These are phyloP conservation scores for Amphiprion clarkii DNA, from an alignment of 2,797 vertebrate genomes.

Conservation along the genomic window DNA sequence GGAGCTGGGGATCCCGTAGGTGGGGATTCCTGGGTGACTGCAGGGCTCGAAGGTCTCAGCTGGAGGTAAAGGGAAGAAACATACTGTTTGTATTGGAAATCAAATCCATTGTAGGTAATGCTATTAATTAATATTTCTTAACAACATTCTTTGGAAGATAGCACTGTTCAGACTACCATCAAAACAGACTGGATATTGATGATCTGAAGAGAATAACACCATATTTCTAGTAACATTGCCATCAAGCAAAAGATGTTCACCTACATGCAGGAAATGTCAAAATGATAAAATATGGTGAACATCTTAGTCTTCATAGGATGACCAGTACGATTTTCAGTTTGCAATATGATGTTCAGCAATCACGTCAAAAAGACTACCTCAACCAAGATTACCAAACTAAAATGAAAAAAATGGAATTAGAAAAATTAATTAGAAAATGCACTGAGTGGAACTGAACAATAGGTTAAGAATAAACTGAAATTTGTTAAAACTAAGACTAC, in stretches of 20 bases:
- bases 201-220: neutral
- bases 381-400: too few relatives aligned
- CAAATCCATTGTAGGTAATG: neutral
- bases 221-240: neutral
- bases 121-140: neutral
- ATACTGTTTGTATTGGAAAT: neutral
- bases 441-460: too few relatives aligned
- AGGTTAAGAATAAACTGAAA: too few relatives aligned
- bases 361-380: neutral
- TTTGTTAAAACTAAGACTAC: too few relatives aligned
- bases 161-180: neutral
- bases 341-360: neutral
- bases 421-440: too few relatives aligned
- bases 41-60: constrained; percentile 91
- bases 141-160: neutral
- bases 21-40: constrained; percentile 89
- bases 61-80: constrained; percentile 54
- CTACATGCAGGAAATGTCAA: neutral
- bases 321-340: neutral
- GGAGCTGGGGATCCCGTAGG: constrained; percentile 88
- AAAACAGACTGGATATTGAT: neutral
- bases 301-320: neutral
- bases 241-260: neutral
- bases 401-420: too few relatives aligned
- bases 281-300: neutral